phyloP scores from a whole-genome alignment of 92 coral and sea anemone genomes.

The Plumapathes pennacea region DNA sequence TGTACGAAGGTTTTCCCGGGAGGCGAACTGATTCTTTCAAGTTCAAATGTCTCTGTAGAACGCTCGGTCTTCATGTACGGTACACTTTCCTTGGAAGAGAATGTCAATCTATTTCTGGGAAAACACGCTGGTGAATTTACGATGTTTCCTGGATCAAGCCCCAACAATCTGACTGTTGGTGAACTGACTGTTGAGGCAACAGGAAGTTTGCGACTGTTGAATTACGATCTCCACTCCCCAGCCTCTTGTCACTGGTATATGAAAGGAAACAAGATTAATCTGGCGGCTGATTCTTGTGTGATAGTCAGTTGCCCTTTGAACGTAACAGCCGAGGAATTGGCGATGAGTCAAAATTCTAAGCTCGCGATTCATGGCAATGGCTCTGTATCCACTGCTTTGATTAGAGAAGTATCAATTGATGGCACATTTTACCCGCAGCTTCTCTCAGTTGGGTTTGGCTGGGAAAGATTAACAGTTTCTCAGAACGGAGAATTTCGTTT shows the following conservation, averaged over 20 bases:
- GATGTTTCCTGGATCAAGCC: slow-evolving; percentile 69
- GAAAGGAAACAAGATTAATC: slow-evolving; percentile 16
- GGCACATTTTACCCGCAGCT: slow-evolving; percentile 64
- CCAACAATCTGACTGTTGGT: slow-evolving; percentile 47
- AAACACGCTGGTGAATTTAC: slow-evolving; percentile 54
- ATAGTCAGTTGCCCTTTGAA: slow-evolving; percentile 59
- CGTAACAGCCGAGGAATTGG: slow-evolving; percentile 46
- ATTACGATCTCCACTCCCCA: slow-evolving; percentile 27
- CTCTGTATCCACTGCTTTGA: slow-evolving; percentile 42
- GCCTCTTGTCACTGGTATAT: slow-evolving; percentile 61
- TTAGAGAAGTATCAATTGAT: slow-evolving; percentile 57
- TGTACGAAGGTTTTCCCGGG: slow-evolving; percentile 73
- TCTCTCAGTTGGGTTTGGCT: slow-evolving; percentile 64
- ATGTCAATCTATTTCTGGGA: slow-evolving; percentile 62
- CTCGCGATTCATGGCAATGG: slow-evolving; percentile 46
- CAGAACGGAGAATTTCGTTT: slow-evolving; percentile 51
- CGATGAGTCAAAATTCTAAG: slow-evolving; percentile 32
- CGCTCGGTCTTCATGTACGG: slow-evolving; percentile 69
- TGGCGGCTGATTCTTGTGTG: slow-evolving; percentile 28
- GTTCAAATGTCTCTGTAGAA: slow-evolving; percentile 47
- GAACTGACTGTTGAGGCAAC: slow-evolving; percentile 46
- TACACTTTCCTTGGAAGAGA: slow-evolving; percentile 38
- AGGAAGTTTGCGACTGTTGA: slow-evolving; percentile 44
- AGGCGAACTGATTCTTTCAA: slow-evolving; percentile 51
- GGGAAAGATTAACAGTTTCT: slow-evolving; percentile 46